Evolutionary conservation across 2,888 invertebrate species (phyloP).

Genomic region (Carterocephalus palaemon): DNA sequence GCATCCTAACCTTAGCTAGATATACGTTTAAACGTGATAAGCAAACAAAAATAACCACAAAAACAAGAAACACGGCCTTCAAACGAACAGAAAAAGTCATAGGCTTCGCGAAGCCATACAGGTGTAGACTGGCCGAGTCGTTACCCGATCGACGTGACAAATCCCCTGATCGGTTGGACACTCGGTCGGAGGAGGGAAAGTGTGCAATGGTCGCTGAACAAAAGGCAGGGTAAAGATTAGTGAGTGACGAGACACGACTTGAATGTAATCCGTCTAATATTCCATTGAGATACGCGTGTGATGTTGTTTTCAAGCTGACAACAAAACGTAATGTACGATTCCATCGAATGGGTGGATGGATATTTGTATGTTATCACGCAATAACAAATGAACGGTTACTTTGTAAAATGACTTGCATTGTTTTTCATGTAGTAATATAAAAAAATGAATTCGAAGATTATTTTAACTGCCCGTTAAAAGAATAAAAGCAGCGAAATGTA

Average conservation of each 20-base stretch:
- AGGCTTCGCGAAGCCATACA: conserved; percentile 70
- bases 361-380: too few relatives aligned
- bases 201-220: conserved; percentile 16
- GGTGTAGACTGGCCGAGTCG: conserved; percentile 45
- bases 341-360: too few relatives aligned
- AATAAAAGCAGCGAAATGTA: too few relatives aligned
- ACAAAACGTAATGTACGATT: too few relatives aligned
- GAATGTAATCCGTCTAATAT: conserved; percentile 14
- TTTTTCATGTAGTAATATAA: too few relatives aligned
- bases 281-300: conserved; percentile 3
- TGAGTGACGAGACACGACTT: conserved; percentile 24
- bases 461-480: too few relatives aligned
- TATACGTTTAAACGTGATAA: background rate
- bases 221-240: conserved; percentile 13
- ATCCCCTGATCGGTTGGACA: conserved; percentile 31
- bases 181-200: conserved; percentile 7
- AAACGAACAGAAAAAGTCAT: conserved; percentile 50
- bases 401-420: too few relatives aligned
- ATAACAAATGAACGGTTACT: too few relatives aligned
- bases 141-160: conserved; percentile 37
- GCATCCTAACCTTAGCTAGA: too few relatives aligned
- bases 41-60: conserved; percentile 6
- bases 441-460: too few relatives aligned
- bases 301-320: too few relatives aligned
- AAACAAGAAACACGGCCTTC: conserved; percentile 1